Base-by-base conservation (phyloP, 2,888 invertebrate genomes). In the Sarcophaga caerulescens region DNA sequence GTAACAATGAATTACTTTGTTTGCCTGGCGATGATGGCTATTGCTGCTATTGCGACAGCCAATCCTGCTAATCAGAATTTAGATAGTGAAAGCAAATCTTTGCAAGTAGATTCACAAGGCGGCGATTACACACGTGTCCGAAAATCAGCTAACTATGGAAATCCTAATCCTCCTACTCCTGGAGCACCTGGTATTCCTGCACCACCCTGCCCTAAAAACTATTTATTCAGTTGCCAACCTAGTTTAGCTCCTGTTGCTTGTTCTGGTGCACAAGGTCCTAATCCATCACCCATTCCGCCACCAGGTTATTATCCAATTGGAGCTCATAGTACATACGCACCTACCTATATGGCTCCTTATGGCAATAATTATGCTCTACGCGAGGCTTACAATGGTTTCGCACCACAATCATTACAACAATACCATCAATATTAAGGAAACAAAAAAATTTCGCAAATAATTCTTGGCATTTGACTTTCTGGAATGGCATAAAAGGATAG, bases 151-250 rank as follows among this genome's bases (percentile, higher is more conserved):
- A 44, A 66, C 47, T 60, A 47, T 63, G 19, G 17, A n/a, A 52
- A 25, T 35, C 6, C 47, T 63, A 47, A 12, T 71, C 52, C 57
- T 2, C 25, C 60, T n/a, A n/a, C n/a, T 23, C 25, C 63, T 60
- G 59, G 77, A 14, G 12, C 78, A n/a, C 25, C 81, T 60, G 79
- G 81, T 11, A 77, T 90, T 65, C 88, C 90, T 69, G 78, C 91
- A 3, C 90, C 91, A 70, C 90, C 90, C 17, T 92, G 92, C 85
- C 90, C 92, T 47, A 91, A 89, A 80, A 91, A 90, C 86, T 91
- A 91, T 71, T 81, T 92, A 76, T 89, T 92, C 85, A 92, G 92
- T 80, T 92, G 92, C 88, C 89, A 90, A 59, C 92, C 92, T 71
- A 88, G 88, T 0, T 84, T 92, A 68, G 88, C 89, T 83, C 91